phyloP scores from a whole-genome alignment of 2,113 vertebrate genomes.

The Bungarus multicinctus region DNA sequence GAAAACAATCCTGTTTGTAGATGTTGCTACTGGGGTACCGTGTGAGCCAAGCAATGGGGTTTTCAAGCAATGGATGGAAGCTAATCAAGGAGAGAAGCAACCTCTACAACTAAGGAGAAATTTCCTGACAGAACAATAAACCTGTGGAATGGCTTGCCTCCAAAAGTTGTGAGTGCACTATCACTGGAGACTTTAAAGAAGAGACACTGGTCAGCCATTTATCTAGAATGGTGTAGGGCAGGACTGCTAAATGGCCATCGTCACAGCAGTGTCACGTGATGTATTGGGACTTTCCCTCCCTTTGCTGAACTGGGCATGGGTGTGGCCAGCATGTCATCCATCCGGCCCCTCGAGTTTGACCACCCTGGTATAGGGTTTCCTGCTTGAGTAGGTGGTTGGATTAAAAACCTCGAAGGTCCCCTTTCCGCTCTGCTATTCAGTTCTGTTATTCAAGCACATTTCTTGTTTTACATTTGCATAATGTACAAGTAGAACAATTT shows the following conservation, averaged over 20 bases:
- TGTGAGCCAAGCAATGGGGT: not conserved
- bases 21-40: not conserved
- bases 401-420: not conserved
- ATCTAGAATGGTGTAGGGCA: not conserved
- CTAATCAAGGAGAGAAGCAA: not conserved
- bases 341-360: too few relatives aligned
- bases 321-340: too few relatives aligned
- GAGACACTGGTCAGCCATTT: not conserved
- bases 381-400: not conserved
- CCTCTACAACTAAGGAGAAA: not conserved
- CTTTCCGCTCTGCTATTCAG: not conserved
- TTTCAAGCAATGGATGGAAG: not conserved
- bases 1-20: not conserved
- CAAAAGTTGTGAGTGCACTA: not conserved
- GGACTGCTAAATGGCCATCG: too few relatives aligned
- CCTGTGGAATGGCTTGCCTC: accelerated
- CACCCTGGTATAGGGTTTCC: not conserved
- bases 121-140: not conserved
- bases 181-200: not conserved
- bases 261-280: too few relatives aligned
- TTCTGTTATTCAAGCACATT: not conserved
- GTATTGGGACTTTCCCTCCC: too few relatives aligned
- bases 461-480: not conserved
- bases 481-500: not conserved
- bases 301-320: too few relatives aligned